These are phyloP conservation scores for Gobio gobio DNA, from an alignment of 2,113 vertebrate genomes.

Conservation along the genomic window DNA sequence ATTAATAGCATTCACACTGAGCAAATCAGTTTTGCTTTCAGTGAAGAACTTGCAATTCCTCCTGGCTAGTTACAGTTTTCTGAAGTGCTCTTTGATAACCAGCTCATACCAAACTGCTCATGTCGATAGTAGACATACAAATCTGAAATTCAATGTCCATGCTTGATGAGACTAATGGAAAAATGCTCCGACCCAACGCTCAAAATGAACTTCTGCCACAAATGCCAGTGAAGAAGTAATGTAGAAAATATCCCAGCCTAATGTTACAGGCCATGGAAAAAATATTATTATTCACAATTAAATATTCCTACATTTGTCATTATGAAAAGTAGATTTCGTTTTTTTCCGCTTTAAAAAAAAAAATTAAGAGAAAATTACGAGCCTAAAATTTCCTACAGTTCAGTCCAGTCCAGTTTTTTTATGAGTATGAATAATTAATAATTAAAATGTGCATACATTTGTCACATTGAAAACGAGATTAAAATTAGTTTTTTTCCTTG, in stretches of 20 bases:
- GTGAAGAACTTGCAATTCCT: conserved; percentile 5
- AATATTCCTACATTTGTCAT: neutral
- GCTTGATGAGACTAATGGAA: conserved; percentile 1
- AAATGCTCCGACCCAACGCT: neutral
- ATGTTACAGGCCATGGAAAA: neutral
- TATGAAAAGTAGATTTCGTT: neutral
- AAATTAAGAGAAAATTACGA: neutral
- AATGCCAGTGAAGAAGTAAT: neutral
- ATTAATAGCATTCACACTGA: conserved; percentile 40
- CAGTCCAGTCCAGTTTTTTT: too few species aligned
- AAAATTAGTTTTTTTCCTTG: too few species aligned
- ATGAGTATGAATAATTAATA: too few species aligned
- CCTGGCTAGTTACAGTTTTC: conserved; percentile 42
- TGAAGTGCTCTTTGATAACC: conserved; percentile 39
- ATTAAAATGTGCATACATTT: too few species aligned
- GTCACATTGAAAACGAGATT: too few species aligned
- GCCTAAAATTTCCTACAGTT: neutral
- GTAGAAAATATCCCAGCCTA: neutral
- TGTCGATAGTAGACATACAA: conserved; percentile 3
- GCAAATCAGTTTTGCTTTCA: conserved; percentile 33
- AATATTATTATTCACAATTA: neutral
- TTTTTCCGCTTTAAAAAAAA: neutral
- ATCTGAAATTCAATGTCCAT: conserved; percentile 15
- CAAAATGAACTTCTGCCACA: neutral
- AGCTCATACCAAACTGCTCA: conserved; percentile 43